Evolutionary conservation across 1,140 invertebrate genomes (phyloP).

Genomic region (Zaprionus ghesquierei): DNA sequence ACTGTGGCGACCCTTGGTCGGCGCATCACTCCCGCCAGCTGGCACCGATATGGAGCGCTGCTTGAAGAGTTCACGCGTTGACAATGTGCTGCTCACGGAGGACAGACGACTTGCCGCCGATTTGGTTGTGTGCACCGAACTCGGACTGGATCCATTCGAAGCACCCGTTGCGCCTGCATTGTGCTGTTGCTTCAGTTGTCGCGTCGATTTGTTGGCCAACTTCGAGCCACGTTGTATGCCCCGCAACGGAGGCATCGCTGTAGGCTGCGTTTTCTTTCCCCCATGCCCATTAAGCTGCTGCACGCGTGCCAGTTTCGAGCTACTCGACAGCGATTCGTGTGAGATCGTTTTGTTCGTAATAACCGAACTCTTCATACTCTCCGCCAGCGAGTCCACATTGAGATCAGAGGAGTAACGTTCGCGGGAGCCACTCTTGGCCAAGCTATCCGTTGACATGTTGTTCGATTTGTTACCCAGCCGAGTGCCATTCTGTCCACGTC

Average conservation of each 20-base stretch:
- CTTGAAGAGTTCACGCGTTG: conserved; percentile 72
- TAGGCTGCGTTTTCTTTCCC: background rate
- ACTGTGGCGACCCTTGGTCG: conserved; percentile 60
- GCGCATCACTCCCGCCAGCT: conserved; percentile 44
- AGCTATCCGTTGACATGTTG: conserved; percentile 84
- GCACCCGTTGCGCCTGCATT: conserved; percentile 48
- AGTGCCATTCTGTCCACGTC: conserved; percentile 81
- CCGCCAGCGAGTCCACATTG: conserved; percentile 84
- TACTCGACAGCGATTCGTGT: conserved; percentile 73
- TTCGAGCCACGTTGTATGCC: conserved; percentile 47
- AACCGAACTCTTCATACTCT: conserved; percentile 83
- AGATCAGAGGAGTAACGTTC: conserved; percentile 82
- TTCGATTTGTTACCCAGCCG: conserved; percentile 82
- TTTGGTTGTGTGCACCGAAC: conserved; percentile 77
- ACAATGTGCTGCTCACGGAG: conserved; percentile 70
- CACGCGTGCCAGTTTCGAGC: conserved; percentile 53
- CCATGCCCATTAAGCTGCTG: conserved; percentile 62
- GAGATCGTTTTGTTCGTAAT: conserved; percentile 82
- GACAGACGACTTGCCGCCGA: conserved; percentile 75
- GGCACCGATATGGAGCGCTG: conserved; percentile 79
- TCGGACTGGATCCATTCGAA: conserved; percentile 78
- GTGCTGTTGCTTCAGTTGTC: conserved; percentile 71
- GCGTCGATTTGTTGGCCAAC: conserved; percentile 56
- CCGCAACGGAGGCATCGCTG: background rate
- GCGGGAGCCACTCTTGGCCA: conserved; percentile 67